phyloP scores from a whole-genome alignment of 2,797 vertebrate genomes.

The Gadopsis bispinosus region DNA sequence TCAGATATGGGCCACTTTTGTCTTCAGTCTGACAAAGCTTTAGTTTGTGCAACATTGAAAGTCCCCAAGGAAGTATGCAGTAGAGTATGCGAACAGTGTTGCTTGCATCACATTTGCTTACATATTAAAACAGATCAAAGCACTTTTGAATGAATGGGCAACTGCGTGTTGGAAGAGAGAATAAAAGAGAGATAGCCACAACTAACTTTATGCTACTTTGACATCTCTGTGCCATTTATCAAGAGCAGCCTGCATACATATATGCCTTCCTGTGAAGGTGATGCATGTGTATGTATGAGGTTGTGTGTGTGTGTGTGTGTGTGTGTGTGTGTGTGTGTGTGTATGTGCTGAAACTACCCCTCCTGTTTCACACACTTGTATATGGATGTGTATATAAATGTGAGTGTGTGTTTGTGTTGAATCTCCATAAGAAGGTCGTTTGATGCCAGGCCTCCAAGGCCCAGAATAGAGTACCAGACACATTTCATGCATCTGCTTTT shows the following conservation, averaged over 20 bases:
- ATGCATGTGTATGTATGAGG: conserved; percentile 52
- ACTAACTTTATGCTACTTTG: conserved; percentile 25
- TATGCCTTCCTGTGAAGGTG: conserved; percentile 21
- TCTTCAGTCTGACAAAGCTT: no score
- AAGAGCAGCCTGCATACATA: conserved; percentile 24
- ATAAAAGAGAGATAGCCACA: background rate
- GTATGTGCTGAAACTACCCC: conserved; percentile 8
- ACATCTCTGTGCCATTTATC: conserved; percentile 23
- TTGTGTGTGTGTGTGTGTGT: conserved; percentile 21
- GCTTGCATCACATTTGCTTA: background rate
- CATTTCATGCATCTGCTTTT: conserved; percentile 53
- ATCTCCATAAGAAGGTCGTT: conserved; percentile 54
- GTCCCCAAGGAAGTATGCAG: background rate
- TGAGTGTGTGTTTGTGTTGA: conserved; percentile 32
- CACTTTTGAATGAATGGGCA: background rate
- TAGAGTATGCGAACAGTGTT: background rate
- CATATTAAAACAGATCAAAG: conserved; percentile 19
- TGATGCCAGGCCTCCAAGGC: conserved; percentile 50
- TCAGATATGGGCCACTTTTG: no score
- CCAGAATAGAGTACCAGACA: conserved; percentile 59
- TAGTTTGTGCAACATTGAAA: background rate
- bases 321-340: conserved; percentile 23
- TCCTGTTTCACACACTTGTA: conserved; percentile 32
- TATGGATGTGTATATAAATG: conserved; percentile 29
- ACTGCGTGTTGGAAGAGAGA: background rate